Evolutionary conservation across 2,888 invertebrate species (phyloP).

Genomic region (Caenorhabditis uteleia): DNA sequence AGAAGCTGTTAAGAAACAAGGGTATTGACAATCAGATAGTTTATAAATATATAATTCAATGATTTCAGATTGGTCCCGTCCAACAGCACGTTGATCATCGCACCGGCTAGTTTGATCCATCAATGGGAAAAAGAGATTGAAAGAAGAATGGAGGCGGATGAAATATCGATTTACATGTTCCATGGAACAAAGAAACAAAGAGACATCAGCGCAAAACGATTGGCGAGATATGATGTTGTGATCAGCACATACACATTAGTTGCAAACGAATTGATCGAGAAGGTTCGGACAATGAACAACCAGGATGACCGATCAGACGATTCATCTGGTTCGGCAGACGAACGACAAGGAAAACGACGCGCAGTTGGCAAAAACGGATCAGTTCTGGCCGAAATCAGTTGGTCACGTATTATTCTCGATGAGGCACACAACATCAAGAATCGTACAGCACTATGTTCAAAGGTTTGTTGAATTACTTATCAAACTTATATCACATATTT

Average conservation of each 20-base stretch:
- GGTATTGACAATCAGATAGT: slow-evolving; percentile 14
- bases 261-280: slow-evolving; percentile 69
- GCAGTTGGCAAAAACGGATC: slow-evolving; percentile 40
- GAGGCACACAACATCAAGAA: slow-evolving; percentile 92
- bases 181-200: slow-evolving; percentile 79
- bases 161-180: slow-evolving; percentile 78
- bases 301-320: slow-evolving; percentile 20
- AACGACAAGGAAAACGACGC: slow-evolving; percentile 10
- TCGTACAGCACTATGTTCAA: slow-evolving; percentile 71
- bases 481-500: background rate
- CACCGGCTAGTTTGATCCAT: slow-evolving; percentile 86
- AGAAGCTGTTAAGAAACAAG: slow-evolving; percentile 27
- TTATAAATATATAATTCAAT: background rate
- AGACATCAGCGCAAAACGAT: slow-evolving; percentile 47
- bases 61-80: slow-evolving; percentile 61
- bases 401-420: slow-evolving; percentile 87
- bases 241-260: slow-evolving; percentile 86
- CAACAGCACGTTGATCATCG: slow-evolving; percentile 79
- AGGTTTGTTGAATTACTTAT: slow-evolving; percentile 4
- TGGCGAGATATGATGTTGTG: slow-evolving; percentile 78
- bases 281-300: slow-evolving; percentile 29
- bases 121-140: slow-evolving; percentile 83
- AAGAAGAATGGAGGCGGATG: slow-evolving; percentile 74
- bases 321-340: slow-evolving; percentile 17
- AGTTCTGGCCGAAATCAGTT: slow-evolving; percentile 76